phyloP scores from a whole-genome alignment of 2,888 invertebrate species.

The Gymnocheta viridis region DNA sequence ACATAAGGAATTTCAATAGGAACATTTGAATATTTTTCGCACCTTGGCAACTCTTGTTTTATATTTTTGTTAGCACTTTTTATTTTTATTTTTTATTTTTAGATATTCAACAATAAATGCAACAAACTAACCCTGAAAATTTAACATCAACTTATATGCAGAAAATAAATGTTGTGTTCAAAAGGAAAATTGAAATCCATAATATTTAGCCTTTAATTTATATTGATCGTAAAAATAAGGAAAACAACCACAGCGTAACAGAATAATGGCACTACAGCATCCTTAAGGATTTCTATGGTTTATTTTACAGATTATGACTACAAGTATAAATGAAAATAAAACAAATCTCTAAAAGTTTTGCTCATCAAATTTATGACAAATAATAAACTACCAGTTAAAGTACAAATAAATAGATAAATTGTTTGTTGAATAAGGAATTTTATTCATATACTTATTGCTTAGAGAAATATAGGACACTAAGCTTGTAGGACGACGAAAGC shows the following conservation, averaged over 20 bases:
- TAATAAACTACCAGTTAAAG: conserved; percentile 12
- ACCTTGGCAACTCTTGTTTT: conserved; percentile 18
- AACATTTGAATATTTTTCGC: background rate
- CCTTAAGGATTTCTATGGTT: conserved; percentile 20
- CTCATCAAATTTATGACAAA: conserved; percentile 24
- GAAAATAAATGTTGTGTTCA: conserved; percentile 19
- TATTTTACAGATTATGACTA: conserved; percentile 4
- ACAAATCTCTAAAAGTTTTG: conserved; percentile 9
- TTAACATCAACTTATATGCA: conserved; percentile 27
- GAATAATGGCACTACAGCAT: background rate
- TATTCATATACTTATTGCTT: background rate
- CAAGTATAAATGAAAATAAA: background rate
- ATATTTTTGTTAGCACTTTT: background rate
- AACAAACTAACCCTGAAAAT: conserved; percentile 61
- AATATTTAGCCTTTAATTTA: conserved; percentile 53
- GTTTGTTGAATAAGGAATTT: background rate
- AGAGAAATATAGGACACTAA: background rate
- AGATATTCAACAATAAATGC: conserved; percentile 52
- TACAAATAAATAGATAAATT: background rate
- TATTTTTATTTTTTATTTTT: background rate
- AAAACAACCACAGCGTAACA: conserved; percentile 4
- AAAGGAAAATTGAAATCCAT: conserved; percentile 42
- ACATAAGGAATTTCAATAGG: no score
- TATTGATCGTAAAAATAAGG: conserved; percentile 57
- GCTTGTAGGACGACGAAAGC: background rate